Base-by-base conservation (phyloP, 2,797 vertebrate species). In the Percopsis omiscomaycus region DNA sequence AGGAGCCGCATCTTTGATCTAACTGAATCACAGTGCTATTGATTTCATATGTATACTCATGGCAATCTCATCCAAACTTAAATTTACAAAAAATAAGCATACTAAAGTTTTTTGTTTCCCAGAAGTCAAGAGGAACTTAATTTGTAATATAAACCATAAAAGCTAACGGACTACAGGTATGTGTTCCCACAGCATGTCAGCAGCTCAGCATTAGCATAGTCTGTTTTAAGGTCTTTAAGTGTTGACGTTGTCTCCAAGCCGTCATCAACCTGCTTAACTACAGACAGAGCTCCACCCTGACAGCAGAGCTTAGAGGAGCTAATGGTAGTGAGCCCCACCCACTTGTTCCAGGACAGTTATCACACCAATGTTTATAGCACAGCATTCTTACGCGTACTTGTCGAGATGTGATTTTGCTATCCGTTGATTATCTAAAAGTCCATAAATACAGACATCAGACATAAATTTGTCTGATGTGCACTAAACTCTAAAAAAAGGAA, bases 281-380 rank as follows among this genome's bases (percentile, higher is more conserved):
- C 82, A 80, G 72, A 57, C 32, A 53, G 62, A 73, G 75, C 82
- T 66, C 63, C 72, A 87, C 77, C 79, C 84, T 80, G 74, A 69
- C 52, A 68, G 86, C 78, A 76, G 78, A 65, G 55, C 75, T 61
- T 86, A 80, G 49, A 75, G 66, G 73, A 48, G 61, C 68, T 89
- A 86, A 90, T 90, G 83, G 88, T 62, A 86, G 74, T 64, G 78
- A 78, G 74, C 78, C 71, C 68, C 71, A 84, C 75, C 78, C 55
- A 49, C 60, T 69, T 77, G 72, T 84, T 86, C 81, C 69, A 74
- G 64, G 52, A 83, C 68, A 71, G 79, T 73, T 61, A 81, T 86
- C 77, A 80, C 68, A 61, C 64, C 66, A 81, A 62, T 81, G 78
- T 86, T 84, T 86, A 52, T 55, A 54, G 75, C 68, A 64, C 55